Base-by-base conservation (phyloP, 1,140 invertebrate species). In the Drosophila saltans region DNA sequence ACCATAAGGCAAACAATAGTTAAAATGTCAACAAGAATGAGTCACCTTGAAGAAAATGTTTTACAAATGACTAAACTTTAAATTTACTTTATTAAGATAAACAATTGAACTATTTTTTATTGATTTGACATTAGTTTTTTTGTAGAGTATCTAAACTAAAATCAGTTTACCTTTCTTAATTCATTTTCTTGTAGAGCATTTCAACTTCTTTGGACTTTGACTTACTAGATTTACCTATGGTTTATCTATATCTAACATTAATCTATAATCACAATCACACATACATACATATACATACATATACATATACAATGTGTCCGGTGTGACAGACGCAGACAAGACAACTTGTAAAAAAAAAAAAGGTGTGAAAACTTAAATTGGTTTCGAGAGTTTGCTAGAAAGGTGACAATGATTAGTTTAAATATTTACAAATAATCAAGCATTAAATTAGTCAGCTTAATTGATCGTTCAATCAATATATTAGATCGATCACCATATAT, bases 341-440 rank as follows among this genome's bases (percentile, higher is more conserved):
- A 36, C 56, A 59, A 63, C 30, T 69, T 41, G 61, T 36, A 65
- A 52, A 67, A 6, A 36, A 36, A 36, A 36, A 36, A 36, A 45
- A 78, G 74, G 81, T 85, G 82, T 72, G 63, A 85, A 85, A 81
- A 61, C 55, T 65, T 57, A 52, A 52, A 69, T 73, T 65, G 70
- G 43, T 16, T 16, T 52, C 21, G 11, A 41, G 9, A 75, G 57
- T 24, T 52, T 52, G 7, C 3, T 52, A 21, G 21, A 36, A 33
- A 56, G 68, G 21, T 62, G 75, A n/a, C 56, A 86, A 85, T 78
- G 52, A 57, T 30, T 63, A 39, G 64, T 41, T 63, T 43, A 79
- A 82, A 86, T 85, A 76, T 85, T 85, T 72, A 63, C 28, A 66
- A 68, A 52, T 71, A 79, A 86, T 86, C 73, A 58, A 78, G 66